Base-by-base conservation (phyloP, 1,140 invertebrate genomes). In the Drosophila teissieri region DNA sequence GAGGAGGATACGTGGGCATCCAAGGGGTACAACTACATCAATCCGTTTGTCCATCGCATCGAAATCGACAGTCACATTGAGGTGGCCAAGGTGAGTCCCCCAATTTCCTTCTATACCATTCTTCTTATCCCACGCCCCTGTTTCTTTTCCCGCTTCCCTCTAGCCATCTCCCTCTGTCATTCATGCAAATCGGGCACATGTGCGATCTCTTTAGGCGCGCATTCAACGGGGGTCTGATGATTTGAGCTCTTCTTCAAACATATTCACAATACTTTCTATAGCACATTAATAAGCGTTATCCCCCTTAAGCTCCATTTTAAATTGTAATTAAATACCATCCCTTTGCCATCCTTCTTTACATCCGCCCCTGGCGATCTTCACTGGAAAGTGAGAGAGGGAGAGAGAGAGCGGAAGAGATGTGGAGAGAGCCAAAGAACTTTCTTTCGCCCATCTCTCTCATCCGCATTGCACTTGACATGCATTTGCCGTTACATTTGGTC, bases 21-120 rank as follows among this genome's bases (percentile, higher is more conserved):
- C 93, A 95, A 82, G 91, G 95, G 63, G 85, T 91, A 88, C 36
- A 89, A 76, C 57, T 91, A 91, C 37, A 91, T 97, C 81, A 97
- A 97, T 93, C 96, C 96, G 37, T 97, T 97, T 92, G 96, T 97
- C 39, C 96, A 97, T 91, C 96, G 95, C 85, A 93, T 97, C 91
- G 95, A 97, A 93, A 93, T 97, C 88, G 95, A 96, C 91, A 96
- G 95, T 78, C 96, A 95, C 69, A 96, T 96, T 86, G 96, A 97
- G 91, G 96, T 97, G 93, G 95, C 97, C 92, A 96, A 96, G 95
- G 96, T 97, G 93, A 94, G 94, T 92, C 46, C 14, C 46, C 46
- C 22, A 8, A 1, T 31, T 31, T 8, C 7, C 0, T 31, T 8
- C 31, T 2, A 31, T 31, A 10, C 31, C 24, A 24, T 36, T 27